Evolutionary conservation across 2,113 vertebrate genomes (phyloP).

Genomic region (Eclectus roratus): DNA sequence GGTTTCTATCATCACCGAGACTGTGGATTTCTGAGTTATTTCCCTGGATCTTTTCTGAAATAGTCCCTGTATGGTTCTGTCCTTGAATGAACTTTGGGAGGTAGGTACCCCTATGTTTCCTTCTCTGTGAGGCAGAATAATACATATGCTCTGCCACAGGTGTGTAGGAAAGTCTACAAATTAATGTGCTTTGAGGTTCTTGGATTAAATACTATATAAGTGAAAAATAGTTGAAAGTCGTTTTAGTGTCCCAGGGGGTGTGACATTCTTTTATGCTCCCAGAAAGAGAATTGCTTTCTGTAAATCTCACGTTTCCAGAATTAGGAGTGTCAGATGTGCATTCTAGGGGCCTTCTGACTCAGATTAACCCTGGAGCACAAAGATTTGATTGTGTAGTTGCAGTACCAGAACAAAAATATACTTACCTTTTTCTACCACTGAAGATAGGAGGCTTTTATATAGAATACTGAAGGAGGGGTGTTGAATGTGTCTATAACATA

Average conservation of each 20-base stretch:
- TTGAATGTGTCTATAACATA: background rate
- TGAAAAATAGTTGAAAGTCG: background rate
- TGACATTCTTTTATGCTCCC: conserved; percentile 22
- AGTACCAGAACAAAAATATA: background rate
- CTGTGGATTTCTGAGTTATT: background rate
- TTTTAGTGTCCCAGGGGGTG: background rate
- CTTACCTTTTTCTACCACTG: background rate
- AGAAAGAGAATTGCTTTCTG: conserved; percentile 34
- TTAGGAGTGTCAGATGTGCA: conserved; percentile 35
- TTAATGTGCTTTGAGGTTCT: background rate
- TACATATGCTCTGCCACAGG: background rate
- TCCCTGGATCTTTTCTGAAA: background rate
- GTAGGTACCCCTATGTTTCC: background rate
- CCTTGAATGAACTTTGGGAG: background rate
- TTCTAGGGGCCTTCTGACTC: conserved; percentile 35
- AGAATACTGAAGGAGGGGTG: background rate
- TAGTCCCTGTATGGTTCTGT: background rate
- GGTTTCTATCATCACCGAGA: background rate
- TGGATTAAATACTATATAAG: background rate
- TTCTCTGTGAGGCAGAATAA: background rate
- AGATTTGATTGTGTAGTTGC: background rate
- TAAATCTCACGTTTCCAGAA: conserved; percentile 54
- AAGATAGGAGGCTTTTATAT: background rate
- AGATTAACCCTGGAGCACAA: conserved; percentile 17
- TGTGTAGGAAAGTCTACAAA: background rate